Evolutionary conservation across 2,888 invertebrate species (phyloP), one percentile per base, ranked within the genome.

Genomic region (Chouioia cunea): DNA sequence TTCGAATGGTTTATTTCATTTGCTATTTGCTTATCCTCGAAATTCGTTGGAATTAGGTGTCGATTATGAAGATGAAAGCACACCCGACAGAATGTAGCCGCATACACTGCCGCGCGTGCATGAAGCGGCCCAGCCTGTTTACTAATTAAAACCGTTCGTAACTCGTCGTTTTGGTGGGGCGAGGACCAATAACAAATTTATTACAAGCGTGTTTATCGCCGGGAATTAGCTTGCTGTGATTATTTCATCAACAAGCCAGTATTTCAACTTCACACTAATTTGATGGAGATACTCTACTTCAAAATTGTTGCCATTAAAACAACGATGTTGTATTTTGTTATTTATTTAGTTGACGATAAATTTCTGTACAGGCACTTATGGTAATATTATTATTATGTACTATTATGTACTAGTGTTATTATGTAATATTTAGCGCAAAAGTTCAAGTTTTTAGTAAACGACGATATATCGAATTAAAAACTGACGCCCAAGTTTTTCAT

Each of bases 131-230:
- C 53, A 4, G 14, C n/a, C 20, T 20, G 43, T 64, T 64, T 64
- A 64, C 46, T 64, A 54, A 64, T 64, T 64, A 64, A 27, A 54
- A 44, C 22, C 64, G 60, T 64, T 44, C 44, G 46, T 46, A 23
- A 46, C 64, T 64, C 27, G 64, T 64, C 47, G 54, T 54, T 64
- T 47, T 12, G 36, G 47, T 2, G 18, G n/a, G n/a, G n/a, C n/a
- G n/a, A n/a, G n/a, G n/a, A n/a, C 54, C 47, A 15, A 47, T 64
- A 64, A 64, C 64, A 8, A 56, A 64, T 64, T 64, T 64, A 64
- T 56, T 56, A 46, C 27, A 27, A n/a, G n/a, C 44, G 18, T n/a
- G 16, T 43, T 4, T 18, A 20, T 10, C 43, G 43, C 23, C 12
- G 1, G 18, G 20, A 57, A 43, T 57, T 44, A 57, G 43, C 23